Conservation (phyloP, 1,140 invertebrate genomes). For the Cotesia typhae region DNA sequence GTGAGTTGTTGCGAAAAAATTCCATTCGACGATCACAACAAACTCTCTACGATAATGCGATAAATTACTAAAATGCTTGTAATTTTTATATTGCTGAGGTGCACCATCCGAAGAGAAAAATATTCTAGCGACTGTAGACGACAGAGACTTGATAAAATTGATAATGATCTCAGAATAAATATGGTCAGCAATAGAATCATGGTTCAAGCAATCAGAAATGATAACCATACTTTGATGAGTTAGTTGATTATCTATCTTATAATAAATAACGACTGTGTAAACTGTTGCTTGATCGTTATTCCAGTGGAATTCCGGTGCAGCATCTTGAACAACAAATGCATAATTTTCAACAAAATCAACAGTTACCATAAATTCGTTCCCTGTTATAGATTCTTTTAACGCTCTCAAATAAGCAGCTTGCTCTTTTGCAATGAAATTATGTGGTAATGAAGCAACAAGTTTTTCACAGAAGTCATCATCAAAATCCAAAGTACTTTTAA, state of each 20-base stretch:
- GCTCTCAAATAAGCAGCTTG: constrained; percentile 38
- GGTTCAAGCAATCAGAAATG: constrained; percentile 17
- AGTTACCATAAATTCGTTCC: constrained; percentile 34
- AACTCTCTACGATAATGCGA: constrained; percentile 50
- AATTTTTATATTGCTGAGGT: constrained; percentile 21
- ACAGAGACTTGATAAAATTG: not conserved
- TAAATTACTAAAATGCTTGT: constrained; percentile 16
- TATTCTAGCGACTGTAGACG: not conserved
- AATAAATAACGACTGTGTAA: constrained; percentile 19
- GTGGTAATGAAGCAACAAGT: constrained; percentile 31
- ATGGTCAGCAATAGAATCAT: constrained; percentile 22
- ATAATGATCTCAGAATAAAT: constrained; percentile 3
- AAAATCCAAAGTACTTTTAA: constrained; percentile 25
- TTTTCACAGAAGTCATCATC: constrained; percentile 33
- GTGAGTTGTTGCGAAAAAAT: constrained; percentile 54
- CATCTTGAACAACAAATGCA: constrained; percentile 14
- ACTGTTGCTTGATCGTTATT: constrained; percentile 24
- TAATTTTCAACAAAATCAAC: constrained; percentile 47
- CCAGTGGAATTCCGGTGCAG: not conserved
- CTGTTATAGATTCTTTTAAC: constrained; percentile 36
- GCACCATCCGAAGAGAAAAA: constrained; percentile 14
- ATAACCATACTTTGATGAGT: constrained; percentile 17
- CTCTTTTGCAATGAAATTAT: constrained; percentile 44
- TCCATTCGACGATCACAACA: constrained; percentile 49
- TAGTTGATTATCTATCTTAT: constrained; percentile 11